Evolutionary conservation across 23 tunicate species (phyloP), one percentile per base, ranked within the genome.

Genomic region (Botrylloides violaceus): DNA sequence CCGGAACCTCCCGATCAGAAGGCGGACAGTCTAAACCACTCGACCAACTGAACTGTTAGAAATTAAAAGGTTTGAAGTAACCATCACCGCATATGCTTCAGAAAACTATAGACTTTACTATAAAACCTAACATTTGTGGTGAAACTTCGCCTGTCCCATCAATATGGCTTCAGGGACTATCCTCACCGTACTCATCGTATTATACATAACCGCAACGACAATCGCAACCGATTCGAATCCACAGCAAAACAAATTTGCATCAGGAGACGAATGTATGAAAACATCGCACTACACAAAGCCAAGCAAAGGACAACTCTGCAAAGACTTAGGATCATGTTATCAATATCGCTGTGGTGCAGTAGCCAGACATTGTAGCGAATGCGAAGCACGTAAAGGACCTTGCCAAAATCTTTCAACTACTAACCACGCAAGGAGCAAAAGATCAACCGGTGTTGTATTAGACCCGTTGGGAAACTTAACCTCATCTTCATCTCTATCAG

Each of bases 271-370:
- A 12, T 84, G 91, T 37, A 26, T 84, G 36, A 59, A 61, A n/a
- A 71, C 73, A 12, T 79, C 91, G 2, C 73, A 77, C 49, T 84
- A 71, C 36, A 34, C 34, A 2, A 37, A 81, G 35, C 78, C 83
- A 26, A 65, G 61, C 26, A 0, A 3, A 6, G 78, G 63, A 21
- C 64, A 55, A 26, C 64, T 50, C 20, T 84, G 91, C 79, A 73
- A 66, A 36, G 78, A 84, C 59, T 35, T 84, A 2, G 83, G 83
- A 3, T 28, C 65, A 43, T 84, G 91, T 49, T 84, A 84, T 73
- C 61, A 78, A 43, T 70, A 77, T 38, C 71, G 47, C 35, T 84
- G 91, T 50, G 49, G 82, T 15, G 71, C 61, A 2, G 59, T 64
- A 1, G 58, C 91, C 0, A 31, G 79, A 34, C 59, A 60, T 29